A percentile compares a stretch with the other conserved stretches of the same genome.
Conservation (phyloP, 2,888 invertebrate species). For the Euproctis similis region DNA sequence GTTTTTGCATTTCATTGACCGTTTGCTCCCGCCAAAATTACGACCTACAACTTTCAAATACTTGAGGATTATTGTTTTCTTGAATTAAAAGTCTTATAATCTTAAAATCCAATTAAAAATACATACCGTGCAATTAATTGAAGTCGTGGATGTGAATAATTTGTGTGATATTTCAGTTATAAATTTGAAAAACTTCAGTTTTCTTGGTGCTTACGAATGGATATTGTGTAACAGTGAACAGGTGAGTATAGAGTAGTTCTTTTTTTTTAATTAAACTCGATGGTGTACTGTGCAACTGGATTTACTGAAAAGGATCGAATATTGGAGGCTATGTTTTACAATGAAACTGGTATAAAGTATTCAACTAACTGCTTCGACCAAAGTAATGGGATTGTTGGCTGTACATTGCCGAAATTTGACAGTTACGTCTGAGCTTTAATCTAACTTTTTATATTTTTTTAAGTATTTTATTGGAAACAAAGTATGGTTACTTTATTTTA, state of each 20-base stretch:
- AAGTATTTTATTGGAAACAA: too few relatives aligned
- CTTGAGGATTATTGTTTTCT: conserved; percentile 8
- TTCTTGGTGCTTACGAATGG: conserved; percentile 17
- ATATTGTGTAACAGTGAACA: conserved; percentile 22
- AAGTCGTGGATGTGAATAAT: conserved; percentile 14
- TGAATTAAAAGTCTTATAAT: conserved; percentile 3
- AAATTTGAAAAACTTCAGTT: conserved; percentile 5
- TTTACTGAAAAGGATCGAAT: conserved; percentile 11
- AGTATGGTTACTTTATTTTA: too few relatives aligned
- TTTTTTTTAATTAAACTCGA: conserved; percentile 12
- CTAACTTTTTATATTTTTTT: too few relatives aligned
- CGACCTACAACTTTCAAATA: conserved; percentile 23
- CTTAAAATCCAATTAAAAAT: conserved; percentile 3
- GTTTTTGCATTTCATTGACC: background rate
- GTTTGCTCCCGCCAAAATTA: conserved; percentile 24
- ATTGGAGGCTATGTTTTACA: conserved; percentile 5
- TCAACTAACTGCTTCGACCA: too few relatives aligned
- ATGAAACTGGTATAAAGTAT: too few relatives aligned
- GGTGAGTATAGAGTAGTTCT: conserved; percentile 17
- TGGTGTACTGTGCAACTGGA: conserved; percentile 8
- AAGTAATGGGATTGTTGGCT: too few relatives aligned
- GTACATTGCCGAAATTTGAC: too few relatives aligned
- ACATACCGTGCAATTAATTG: too few relatives aligned
- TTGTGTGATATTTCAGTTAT: conserved; percentile 3
- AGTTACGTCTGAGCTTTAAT: too few relatives aligned